Evolutionary conservation across 2,888 invertebrate species (phyloP).

Genomic region (Caradrina clavipalpis): DNA sequence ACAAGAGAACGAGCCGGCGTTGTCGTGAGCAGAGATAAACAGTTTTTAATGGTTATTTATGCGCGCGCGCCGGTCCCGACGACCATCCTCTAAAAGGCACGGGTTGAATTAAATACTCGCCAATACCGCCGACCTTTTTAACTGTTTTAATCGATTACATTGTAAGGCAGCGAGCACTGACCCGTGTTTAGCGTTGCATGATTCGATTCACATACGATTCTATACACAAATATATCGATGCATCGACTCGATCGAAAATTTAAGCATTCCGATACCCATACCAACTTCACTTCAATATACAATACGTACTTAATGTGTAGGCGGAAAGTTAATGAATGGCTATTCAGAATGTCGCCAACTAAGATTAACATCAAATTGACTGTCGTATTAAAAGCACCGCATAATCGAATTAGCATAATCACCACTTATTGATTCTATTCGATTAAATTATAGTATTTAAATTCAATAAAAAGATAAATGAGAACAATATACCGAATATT

Average conservation of each 20-base stretch:
- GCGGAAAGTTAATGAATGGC: slow-evolving; percentile 27
- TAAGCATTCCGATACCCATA: not conserved
- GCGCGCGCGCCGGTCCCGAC: slow-evolving; percentile 65
- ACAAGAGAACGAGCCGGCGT: slow-evolving; percentile 81
- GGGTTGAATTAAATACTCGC: slow-evolving; percentile 68
- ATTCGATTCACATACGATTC: slow-evolving; percentile 32
- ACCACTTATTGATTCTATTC: slow-evolving; percentile 31
- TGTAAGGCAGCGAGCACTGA: slow-evolving; percentile 51
- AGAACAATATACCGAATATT: slow-evolving; percentile 34
- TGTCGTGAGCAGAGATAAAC: slow-evolving; percentile 82
- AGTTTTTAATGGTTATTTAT: slow-evolving; percentile 86
- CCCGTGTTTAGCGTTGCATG: slow-evolving; percentile 48
- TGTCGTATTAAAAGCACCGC: slow-evolving; percentile 34
- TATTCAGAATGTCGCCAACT: slow-evolving; percentile 13
- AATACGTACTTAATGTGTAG: slow-evolving; percentile 6
- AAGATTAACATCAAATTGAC: slow-evolving; percentile 43
- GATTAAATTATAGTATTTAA: slow-evolving; percentile 28
- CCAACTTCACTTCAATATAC: not conserved
- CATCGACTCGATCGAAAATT: slow-evolving; percentile 3
- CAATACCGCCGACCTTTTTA: slow-evolving; percentile 66
- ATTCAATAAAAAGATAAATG: slow-evolving; percentile 43
- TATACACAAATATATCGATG: slow-evolving; percentile 35
- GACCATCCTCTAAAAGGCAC: slow-evolving; percentile 68
- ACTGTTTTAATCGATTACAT: slow-evolving; percentile 66
- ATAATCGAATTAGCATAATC: slow-evolving; percentile 44